Base-by-base conservation (phyloP, 1,140 invertebrate genomes). In the Artemia franciscana region DNA sequence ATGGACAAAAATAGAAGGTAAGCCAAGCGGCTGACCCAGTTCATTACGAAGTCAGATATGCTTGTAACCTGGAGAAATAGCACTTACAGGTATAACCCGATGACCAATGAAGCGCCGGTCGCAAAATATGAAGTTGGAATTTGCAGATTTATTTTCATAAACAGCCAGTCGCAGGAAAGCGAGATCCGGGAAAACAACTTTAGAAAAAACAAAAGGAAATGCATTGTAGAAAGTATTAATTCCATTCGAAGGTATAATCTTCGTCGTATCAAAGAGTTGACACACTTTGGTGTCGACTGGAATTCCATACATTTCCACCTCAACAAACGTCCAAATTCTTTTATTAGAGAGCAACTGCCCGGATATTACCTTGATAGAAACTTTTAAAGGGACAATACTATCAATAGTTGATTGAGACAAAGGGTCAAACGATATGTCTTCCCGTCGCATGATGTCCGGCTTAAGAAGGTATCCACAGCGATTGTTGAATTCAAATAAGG, bases 341-440 rank as follows among this genome's bases (percentile, higher is more conserved):
- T 92, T 94, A 69, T 98, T 94, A 2, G 87, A 91, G 58, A 99
- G 76, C 75, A 98, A 95, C 76, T 98, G 94, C 0, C 89, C 83
- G 56, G 82, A 84, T 65, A 84, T 80, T 12, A 84, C 78, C 64
- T 86, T 84, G 39, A 99, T 89, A 60, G 86, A 85, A 61, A 98
- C 88, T 5, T 88, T 91, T 15, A 92, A 94, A 15, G 96, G 94
- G 68, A 99, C 98, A 61, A 99, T 97, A 62, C 96, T 95, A 76
- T 98, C 95, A n/a, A 98, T 93, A 7, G 91, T 96, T 60, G 90
- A 93, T 75, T 99, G 95, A 1, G 94, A 94, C 73, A 98, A 99
- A 2, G 94, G 95, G 79, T 98, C 95, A 69, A 99, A 84, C 5
- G 84, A 83, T 2, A 91, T 78, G 75, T 98, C 94, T 64, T 85